A percentile compares a stretch with the other conserved stretches of the same genome.
phyloP scores from a whole-genome alignment of 1,140 invertebrate genomes.

The Periplaneta americana region DNA sequence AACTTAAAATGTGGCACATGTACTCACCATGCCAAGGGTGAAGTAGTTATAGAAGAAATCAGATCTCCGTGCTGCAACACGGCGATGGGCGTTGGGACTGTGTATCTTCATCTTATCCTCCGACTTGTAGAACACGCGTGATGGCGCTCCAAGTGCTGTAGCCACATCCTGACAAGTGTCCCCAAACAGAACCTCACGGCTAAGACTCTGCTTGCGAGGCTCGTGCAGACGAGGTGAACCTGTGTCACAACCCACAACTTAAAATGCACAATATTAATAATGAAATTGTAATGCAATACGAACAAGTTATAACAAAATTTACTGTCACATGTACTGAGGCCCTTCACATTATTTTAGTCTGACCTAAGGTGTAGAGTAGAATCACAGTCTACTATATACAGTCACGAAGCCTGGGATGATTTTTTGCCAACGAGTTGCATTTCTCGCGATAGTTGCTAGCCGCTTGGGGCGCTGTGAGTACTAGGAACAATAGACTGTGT shows the following conservation, averaged over 20 bases:
- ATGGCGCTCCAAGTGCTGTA: conserved; percentile 65
- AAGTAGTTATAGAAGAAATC: conserved; percentile 99
- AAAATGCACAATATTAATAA: neutral
- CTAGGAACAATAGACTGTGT: too few relatives aligned
- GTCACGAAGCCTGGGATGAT: too few relatives aligned
- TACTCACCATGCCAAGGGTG: conserved; percentile 82
- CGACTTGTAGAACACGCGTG: conserved; percentile 87
- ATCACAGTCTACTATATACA: too few relatives aligned
- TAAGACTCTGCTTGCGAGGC: conserved; percentile 42
- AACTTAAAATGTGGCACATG: too few relatives aligned
- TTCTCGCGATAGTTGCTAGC: too few relatives aligned
- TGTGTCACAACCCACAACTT: conserved; percentile 14
- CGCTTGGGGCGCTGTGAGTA: too few relatives aligned
- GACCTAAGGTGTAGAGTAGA: too few relatives aligned
- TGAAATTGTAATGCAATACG: too few relatives aligned
- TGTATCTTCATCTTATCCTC: conserved; percentile 99
- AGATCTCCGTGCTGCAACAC: conserved; percentile 62
- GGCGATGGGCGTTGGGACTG: conserved; percentile 77
- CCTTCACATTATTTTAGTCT: too few relatives aligned
- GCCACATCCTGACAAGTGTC: conserved; percentile 82
- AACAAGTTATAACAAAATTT: too few relatives aligned
- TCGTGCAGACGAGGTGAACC: conserved; percentile 35
- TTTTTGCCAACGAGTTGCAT: too few relatives aligned
- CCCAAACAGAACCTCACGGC: conserved; percentile 68
- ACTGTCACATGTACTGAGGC: too few relatives aligned